phyloP scores from a whole-genome alignment of 1,140 invertebrate genomes.

The Procambarus clarkii region DNA sequence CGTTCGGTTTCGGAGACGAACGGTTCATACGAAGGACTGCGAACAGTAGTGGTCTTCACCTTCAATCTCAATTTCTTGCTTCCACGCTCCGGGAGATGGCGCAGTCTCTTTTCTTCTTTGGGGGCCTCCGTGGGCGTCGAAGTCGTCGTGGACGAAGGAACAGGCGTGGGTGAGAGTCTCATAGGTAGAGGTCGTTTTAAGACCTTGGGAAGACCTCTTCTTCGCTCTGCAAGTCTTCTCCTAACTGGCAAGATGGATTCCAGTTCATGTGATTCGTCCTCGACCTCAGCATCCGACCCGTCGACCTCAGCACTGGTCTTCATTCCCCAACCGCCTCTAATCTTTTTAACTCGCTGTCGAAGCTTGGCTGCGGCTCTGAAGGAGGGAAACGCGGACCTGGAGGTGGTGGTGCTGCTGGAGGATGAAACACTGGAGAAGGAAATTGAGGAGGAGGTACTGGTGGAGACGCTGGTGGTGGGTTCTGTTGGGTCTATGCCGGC shows the following conservation, averaged over 20 bases:
- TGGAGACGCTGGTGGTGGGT: not conserved
- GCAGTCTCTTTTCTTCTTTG: slow-evolving; percentile 5
- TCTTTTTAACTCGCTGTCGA: not conserved
- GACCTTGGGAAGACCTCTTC: slow-evolving; percentile 3
- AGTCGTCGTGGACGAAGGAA: slow-evolving; percentile 10
- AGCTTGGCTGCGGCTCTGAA: slow-evolving; percentile 29
- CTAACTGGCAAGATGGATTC: not conserved
- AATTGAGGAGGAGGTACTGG: slow-evolving; percentile 16
- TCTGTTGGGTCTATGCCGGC: not conserved
- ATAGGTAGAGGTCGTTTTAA: slow-evolving; percentile 20
- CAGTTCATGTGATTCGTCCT: not conserved
- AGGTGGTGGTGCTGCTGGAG: slow-evolving; percentile 18
- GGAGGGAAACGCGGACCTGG: slow-evolving; percentile 34
- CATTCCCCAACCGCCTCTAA: slow-evolving; percentile 7
- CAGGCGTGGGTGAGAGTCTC: slow-evolving; percentile 5
- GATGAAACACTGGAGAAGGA: slow-evolving; percentile 31
- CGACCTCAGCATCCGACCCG: not conserved
- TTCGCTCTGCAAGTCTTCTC: slow-evolving; percentile 5
- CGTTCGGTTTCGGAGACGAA: not conserved
- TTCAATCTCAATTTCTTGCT: not conserved
- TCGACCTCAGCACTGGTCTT: not conserved
- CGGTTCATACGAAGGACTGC: not conserved
- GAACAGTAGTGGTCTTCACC: not conserved
- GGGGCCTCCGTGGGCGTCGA: not conserved
- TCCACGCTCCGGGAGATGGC: not conserved